These are phyloP conservation scores for Sylvicola fuscatus DNA, from an alignment of 2,888 invertebrate species.

Conservation along the genomic window DNA sequence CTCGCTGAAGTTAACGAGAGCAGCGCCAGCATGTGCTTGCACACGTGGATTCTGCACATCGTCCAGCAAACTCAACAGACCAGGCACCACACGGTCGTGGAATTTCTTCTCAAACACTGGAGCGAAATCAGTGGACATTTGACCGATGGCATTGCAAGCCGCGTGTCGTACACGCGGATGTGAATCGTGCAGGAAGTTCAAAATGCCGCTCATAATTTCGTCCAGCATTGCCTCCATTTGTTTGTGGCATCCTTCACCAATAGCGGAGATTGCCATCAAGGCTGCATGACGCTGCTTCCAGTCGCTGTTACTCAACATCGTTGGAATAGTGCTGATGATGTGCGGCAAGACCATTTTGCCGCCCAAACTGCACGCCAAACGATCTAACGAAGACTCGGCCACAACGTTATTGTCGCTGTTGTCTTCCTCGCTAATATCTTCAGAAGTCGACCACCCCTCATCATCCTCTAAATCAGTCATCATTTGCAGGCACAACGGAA, in stretches of 20 bases:
- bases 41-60: constrained; percentile 87
- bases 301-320: constrained; percentile 63
- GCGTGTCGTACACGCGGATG: constrained; percentile 52
- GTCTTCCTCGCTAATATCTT: constrained; percentile 80
- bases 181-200: constrained; percentile 66
- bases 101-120: constrained; percentile 95
- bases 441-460: constrained; percentile 68
- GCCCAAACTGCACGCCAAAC: constrained; percentile 92
- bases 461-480: constrained; percentile 92
- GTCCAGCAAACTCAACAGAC: constrained; percentile 68
- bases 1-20: constrained; percentile 97
- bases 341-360: constrained; percentile 78
- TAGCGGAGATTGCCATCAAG: constrained; percentile 94
- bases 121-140: constrained; percentile 97
- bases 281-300: constrained; percentile 92
- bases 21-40: constrained; percentile 68
- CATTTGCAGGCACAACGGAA: constrained; percentile 75
- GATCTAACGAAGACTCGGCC: constrained; percentile 90
- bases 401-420: constrained; percentile 88
- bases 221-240: constrained; percentile 94
- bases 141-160: constrained; percentile 95
- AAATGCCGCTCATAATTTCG: constrained; percentile 77
- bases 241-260: constrained; percentile 96
- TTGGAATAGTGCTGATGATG: constrained; percentile 66
- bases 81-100: constrained; percentile 87